These are phyloP conservation scores for Nothura maculosa DNA, from an alignment of 2,797 vertebrate species.

Conservation along the genomic window DNA sequence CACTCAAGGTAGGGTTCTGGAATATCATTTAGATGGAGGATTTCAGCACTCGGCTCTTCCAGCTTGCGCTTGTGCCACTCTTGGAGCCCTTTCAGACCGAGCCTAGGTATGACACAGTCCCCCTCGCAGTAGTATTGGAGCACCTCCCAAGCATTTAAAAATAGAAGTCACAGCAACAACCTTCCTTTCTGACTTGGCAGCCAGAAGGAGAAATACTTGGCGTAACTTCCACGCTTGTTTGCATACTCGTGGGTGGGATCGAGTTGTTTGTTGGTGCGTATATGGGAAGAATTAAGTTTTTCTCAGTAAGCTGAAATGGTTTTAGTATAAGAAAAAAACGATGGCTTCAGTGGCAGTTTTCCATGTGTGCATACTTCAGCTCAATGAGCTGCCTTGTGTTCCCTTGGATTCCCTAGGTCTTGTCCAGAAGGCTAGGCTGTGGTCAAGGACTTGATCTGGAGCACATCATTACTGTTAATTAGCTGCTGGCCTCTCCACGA, in stretches of 20 bases:
- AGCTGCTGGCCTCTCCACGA: neutral
- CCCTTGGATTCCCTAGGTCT: neutral
- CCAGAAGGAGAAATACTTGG: slow-evolving; percentile 49
- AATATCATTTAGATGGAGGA: neutral
- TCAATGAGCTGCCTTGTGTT: neutral
- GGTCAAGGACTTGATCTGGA: neutral
- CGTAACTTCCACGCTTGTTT: slow-evolving; percentile 51
- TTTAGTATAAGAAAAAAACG: slow-evolving; percentile 16
- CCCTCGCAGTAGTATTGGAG: slow-evolving; percentile 1
- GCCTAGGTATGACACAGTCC: slow-evolving; percentile 9
- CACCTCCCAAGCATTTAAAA: slow-evolving; percentile 62
- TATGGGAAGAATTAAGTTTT: slow-evolving; percentile 48
- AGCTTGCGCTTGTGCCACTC: neutral
- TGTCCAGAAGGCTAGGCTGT: slow-evolving; percentile 9
- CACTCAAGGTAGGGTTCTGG: neutral
- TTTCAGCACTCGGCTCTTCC: slow-evolving; percentile 1
- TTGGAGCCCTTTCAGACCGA: slow-evolving; percentile 5
- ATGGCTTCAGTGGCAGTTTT: slow-evolving; percentile 1
- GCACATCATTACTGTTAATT: neutral
- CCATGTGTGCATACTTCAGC: neutral
- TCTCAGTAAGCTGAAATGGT: slow-evolving; percentile 11
- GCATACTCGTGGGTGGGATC: slow-evolving; percentile 59
- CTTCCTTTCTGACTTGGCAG: slow-evolving; percentile 65
- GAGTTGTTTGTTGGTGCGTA: slow-evolving; percentile 45
- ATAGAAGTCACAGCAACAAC: slow-evolving; percentile 59